Evolutionary conservation across 2,113 vertebrate genomes (phyloP), one percentile per base, ranked within the genome.

Genomic region (Nipponia nippon): DNA sequence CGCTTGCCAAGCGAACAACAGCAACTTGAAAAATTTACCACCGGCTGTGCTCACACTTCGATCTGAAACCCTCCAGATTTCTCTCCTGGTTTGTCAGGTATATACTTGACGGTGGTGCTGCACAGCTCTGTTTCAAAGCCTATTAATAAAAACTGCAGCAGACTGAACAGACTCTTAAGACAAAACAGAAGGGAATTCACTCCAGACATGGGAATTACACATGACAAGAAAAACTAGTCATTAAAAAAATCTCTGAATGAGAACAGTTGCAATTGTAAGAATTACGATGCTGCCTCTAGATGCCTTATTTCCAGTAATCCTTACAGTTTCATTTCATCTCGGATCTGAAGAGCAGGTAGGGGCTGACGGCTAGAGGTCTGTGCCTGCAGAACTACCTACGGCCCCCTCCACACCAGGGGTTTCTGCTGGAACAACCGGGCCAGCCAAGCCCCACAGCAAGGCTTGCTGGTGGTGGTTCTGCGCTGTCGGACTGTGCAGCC

Each of bases 401-500:
- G 49, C 56, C 29, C 11, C 4, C 70, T 11, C 50, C 9, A 8
- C 63, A 27, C 8, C 2, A 44, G 30, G 32, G 55, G 17, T 4
- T 82, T 44, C 69, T 47, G 53, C 17, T 11, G 27, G 44, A 49
- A 42, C 21, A 30, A 5, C 49, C 9, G 0, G 0, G 20, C 3
- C n/a, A 19, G 69, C 69, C 42, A 6, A 77, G 63, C 56, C 16
- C 36, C 19, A 1, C 34, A 9, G 63, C 4, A 52, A 13, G 62
- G 61, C 70, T 6, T 4, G 38, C 26, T 3, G 30, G 38, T 3
- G 34, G 40, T 6, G 16, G 8, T 2, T 53, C 25, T 9, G 15
- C 1, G 4, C n/a, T 19, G 40, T 3, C 4, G 15, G 34, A 78
- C 23, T 0, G 0, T 6, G 30, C 3, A 4, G 1, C 42, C 44